phyloP scores from a whole-genome alignment of 1,140 invertebrate genomes.

The Eueides isabella region DNA sequence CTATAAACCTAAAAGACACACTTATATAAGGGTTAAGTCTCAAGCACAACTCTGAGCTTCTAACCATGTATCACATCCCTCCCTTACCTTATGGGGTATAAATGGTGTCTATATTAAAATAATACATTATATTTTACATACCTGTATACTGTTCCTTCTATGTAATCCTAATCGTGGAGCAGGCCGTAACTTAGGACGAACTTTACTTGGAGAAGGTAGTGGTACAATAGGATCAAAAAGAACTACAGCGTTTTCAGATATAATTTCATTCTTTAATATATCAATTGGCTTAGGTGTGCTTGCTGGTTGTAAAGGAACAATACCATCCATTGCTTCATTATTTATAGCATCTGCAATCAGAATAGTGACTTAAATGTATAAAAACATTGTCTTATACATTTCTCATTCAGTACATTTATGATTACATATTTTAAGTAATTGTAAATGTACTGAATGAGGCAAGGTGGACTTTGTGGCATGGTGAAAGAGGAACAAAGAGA shows the following conservation, averaged over 20 bases:
- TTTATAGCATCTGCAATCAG: constrained; percentile 55
- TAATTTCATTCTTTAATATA: constrained; percentile 72
- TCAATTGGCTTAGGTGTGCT: constrained; percentile 62
- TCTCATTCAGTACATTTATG: too few species aligned
- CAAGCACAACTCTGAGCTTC: too few species aligned
- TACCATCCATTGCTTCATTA: constrained; percentile 72
- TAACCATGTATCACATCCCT: too few species aligned
- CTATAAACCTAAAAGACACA: too few species aligned
- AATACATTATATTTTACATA: constrained; percentile 31
- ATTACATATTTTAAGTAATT: too few species aligned
- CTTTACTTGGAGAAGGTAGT: constrained; percentile 74
- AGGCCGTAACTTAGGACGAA: constrained; percentile 74
- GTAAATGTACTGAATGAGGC: too few species aligned
- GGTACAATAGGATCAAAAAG: constrained; percentile 80
- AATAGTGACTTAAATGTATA: constrained; percentile 52
- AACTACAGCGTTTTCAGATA: constrained; percentile 75
- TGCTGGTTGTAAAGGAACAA: constrained; percentile 62
- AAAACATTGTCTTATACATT: background rate
- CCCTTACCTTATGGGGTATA: too few species aligned
- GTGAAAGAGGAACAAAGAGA: too few species aligned
- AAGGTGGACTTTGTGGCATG: too few species aligned
- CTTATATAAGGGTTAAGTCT: too few species aligned
- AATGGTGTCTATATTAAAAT: too few species aligned
- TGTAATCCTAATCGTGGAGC: constrained; percentile 70
- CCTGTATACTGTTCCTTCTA: constrained; percentile 78